Conservation (phyloP, 2,888 invertebrate genomes). For the Cantharis rufa region DNA sequence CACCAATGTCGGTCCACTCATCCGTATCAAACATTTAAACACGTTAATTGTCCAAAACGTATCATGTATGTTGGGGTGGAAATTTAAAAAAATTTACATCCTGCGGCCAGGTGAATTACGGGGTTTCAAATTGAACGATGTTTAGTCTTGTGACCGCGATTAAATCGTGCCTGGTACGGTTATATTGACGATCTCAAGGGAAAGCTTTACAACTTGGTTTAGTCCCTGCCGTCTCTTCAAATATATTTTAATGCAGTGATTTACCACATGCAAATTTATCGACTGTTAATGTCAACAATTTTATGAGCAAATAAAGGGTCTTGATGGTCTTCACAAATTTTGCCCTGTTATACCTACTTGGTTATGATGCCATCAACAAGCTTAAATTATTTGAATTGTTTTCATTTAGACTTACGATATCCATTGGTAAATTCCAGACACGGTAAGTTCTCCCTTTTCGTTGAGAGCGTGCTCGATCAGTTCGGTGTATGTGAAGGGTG, state of each 20-base stretch:
- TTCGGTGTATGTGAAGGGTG: constrained; percentile 89
- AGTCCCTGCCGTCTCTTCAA: constrained; percentile 36
- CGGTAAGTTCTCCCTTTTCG: constrained; percentile 85
- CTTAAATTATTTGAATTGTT: not conserved
- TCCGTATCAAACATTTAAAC: constrained; percentile 45
- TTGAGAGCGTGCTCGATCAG: constrained; percentile 84
- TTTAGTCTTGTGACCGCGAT: constrained; percentile 27
- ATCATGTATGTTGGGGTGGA: constrained; percentile 30
- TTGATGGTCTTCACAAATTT: not conserved
- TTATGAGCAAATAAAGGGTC: constrained; percentile 8
- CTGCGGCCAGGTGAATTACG: constrained; percentile 27
- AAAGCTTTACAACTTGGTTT: constrained; percentile 33
- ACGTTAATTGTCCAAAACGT: constrained; percentile 44
- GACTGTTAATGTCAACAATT: constrained; percentile 21
- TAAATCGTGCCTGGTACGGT: constrained; percentile 50
- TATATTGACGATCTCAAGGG: constrained; percentile 49
- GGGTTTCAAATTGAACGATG: constrained; percentile 23
- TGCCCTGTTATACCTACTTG: not conserved
- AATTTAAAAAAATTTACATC: constrained; percentile 17
- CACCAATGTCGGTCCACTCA: constrained; percentile 29
- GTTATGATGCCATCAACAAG: not conserved
- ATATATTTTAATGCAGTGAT: constrained; percentile 38
- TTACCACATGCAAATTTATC: constrained; percentile 41
- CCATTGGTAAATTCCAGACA: constrained; percentile 91
- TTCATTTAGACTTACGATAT: constrained; percentile 78